phyloP scores from a whole-genome alignment of 2,113 vertebrate genomes.

The Pitta sordida region DNA sequence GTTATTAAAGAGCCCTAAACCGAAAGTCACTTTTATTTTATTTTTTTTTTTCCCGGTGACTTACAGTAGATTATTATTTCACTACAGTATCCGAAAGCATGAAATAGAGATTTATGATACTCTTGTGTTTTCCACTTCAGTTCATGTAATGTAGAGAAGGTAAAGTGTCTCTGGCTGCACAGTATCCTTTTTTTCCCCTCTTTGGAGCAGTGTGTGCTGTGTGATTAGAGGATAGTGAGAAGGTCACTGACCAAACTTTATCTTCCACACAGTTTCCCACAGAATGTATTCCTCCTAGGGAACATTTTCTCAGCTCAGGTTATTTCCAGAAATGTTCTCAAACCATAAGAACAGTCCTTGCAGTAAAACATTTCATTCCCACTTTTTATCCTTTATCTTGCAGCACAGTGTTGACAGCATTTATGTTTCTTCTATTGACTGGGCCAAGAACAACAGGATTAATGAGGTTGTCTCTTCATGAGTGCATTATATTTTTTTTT shows the following conservation, averaged over 20 bases:
- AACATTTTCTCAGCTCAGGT: constrained; percentile 74
- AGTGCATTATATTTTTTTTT: constrained; percentile 67
- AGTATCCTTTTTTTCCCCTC: constrained; percentile 9
- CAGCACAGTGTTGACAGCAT: constrained; percentile 63
- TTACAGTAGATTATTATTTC: constrained; percentile 63
- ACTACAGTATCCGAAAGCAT: constrained; percentile 42
- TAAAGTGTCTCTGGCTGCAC: constrained; percentile 53
- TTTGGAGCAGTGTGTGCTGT: constrained; percentile 27
- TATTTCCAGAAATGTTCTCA: constrained; percentile 78
- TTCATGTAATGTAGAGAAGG: constrained; percentile 56
- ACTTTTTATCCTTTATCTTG: constrained; percentile 74
- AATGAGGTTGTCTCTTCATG: constrained; percentile 68
- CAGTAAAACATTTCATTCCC: constrained; percentile 75
- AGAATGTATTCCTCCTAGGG: constrained; percentile 68
- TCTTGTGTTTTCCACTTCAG: constrained; percentile 50
- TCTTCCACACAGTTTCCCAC: constrained; percentile 75
- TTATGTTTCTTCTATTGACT: constrained; percentile 73
- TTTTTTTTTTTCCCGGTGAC: neutral
- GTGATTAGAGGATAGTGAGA: constrained; percentile 70
- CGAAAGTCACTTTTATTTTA: constrained; percentile 63
- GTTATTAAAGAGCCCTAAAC: constrained; percentile 44
- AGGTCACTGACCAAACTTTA: constrained; percentile 76
- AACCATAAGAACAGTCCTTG: constrained; percentile 67
- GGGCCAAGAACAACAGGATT: constrained; percentile 72
- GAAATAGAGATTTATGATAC: constrained; percentile 65